phyloP scores from a whole-genome alignment of 1,140 invertebrate genomes.

The Halyomorpha halys region DNA sequence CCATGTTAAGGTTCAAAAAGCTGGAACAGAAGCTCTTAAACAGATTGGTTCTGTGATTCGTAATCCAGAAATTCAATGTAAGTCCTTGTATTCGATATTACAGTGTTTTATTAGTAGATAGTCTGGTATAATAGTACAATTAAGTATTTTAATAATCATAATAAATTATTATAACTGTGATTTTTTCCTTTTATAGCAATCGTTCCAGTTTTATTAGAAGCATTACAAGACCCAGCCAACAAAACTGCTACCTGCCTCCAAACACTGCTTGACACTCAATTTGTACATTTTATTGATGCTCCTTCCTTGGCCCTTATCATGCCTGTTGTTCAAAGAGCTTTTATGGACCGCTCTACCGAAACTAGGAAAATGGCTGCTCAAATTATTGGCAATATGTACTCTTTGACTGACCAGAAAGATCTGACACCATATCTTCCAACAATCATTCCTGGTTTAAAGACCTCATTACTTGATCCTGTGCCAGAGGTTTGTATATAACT shows the following conservation, averaged over 20 bases:
- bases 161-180: neutral
- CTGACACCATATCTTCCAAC: constrained; percentile 90
- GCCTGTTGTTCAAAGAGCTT: constrained; percentile 95
- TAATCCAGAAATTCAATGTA: constrained; percentile 96
- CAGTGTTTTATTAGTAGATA: neutral
- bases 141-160: neutral
- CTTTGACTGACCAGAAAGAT: constrained; percentile 97
- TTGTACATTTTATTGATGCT: constrained; percentile 98
- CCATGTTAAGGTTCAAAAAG: constrained; percentile 94
- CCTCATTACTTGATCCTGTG: constrained; percentile 91
- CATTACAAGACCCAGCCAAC: constrained; percentile 91
- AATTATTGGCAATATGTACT: constrained; percentile 99
- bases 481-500: constrained; percentile 62
- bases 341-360: constrained; percentile 93
- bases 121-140: neutral
- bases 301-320: constrained; percentile 97
- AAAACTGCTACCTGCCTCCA: constrained; percentile 88
- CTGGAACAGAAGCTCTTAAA: constrained; percentile 85
- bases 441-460: constrained; percentile 94
- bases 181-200: constrained; percentile 49
- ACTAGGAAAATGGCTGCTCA: constrained; percentile 98
- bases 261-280: constrained; percentile 90
- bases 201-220: constrained; percentile 81
- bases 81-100: constrained; percentile 3
- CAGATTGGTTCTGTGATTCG: constrained; percentile 96